A percentile compares a stretch with the other conserved stretches of the same genome.
phyloP scores from a whole-genome alignment of 2,797 vertebrate genomes.

The Sebastes oblongus region DNA sequence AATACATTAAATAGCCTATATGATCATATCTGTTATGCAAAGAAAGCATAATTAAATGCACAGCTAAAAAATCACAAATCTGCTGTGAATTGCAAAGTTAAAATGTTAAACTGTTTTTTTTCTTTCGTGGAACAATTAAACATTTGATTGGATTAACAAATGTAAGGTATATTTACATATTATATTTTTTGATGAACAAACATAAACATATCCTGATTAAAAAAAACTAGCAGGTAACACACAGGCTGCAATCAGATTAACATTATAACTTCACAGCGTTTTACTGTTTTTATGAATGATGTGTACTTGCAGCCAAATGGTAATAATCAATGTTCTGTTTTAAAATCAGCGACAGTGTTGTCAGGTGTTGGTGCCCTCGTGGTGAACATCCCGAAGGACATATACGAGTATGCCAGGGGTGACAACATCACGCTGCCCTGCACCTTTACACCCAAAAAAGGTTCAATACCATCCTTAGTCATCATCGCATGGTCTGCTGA shows the following conservation, averaged over 20 bases:
- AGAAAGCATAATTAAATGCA: too few species aligned
- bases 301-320: background rate
- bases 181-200: too few species aligned
- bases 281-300: background rate
- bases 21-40: too few species aligned
- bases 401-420: slow-evolving; percentile 68
- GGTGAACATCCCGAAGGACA: background rate
- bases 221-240: background rate
- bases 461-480: rapidly evolving
- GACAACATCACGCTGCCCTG: slow-evolving; percentile 72
- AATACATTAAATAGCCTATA: too few species aligned
- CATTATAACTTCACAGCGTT: background rate
- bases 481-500: slow-evolving; percentile 50
- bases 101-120: too few species aligned
- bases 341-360: slow-evolving; percentile 31
- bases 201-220: too few species aligned
- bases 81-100: too few species aligned
- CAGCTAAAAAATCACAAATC: too few species aligned
- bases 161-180: too few species aligned
- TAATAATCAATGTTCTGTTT: background rate
- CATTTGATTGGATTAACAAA: too few species aligned
- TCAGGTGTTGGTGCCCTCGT: slow-evolving; percentile 7
- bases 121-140: too few species aligned
- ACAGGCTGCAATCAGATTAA: background rate
- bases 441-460: rapidly evolving